Evolutionary conservation across 2,113 vertebrate species (phyloP).

Genomic region (Copsychus sechellarum): DNA sequence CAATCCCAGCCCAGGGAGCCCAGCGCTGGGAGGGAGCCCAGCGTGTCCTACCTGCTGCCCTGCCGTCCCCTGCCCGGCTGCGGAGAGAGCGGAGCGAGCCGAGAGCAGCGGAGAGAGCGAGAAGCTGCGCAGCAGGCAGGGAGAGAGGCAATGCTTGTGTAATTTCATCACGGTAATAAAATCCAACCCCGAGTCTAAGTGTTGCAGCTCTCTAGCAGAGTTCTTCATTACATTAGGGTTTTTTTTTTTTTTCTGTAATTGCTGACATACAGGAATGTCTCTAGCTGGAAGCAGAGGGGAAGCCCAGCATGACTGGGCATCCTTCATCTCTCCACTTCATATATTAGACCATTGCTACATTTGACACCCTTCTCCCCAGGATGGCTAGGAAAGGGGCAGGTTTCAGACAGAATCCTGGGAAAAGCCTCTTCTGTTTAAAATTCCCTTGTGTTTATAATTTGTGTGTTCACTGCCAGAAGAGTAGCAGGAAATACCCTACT

Average conservation of each 20-base stretch:
- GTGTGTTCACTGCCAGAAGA: neutral
- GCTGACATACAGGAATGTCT: neutral
- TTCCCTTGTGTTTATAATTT: neutral
- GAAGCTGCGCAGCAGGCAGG: neutral
- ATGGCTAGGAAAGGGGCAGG: neutral
- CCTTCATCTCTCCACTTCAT: neutral
- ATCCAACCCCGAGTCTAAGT: neutral
- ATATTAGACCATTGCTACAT: neutral
- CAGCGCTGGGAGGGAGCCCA: neutral
- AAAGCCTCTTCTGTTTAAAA: neutral
- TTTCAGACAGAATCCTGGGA: neutral
- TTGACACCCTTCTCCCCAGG: neutral
- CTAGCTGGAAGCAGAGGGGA: neutral
- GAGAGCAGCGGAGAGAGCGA: neutral
- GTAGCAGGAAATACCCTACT: neutral
- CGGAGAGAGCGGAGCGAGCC: constrained; percentile 25
- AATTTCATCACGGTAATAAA: neutral
- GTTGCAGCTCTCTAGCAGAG: neutral
- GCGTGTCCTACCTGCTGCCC: constrained; percentile 26
- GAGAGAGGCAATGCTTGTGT: neutral
- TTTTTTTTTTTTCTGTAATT: neutral
- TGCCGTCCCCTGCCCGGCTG: neutral
- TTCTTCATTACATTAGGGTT: neutral
- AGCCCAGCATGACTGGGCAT: neutral
- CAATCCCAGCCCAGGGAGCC: constrained; percentile 2